Evolutionary conservation across 2,888 invertebrate species (phyloP).

Genomic region (Diplazon laetatorius): DNA sequence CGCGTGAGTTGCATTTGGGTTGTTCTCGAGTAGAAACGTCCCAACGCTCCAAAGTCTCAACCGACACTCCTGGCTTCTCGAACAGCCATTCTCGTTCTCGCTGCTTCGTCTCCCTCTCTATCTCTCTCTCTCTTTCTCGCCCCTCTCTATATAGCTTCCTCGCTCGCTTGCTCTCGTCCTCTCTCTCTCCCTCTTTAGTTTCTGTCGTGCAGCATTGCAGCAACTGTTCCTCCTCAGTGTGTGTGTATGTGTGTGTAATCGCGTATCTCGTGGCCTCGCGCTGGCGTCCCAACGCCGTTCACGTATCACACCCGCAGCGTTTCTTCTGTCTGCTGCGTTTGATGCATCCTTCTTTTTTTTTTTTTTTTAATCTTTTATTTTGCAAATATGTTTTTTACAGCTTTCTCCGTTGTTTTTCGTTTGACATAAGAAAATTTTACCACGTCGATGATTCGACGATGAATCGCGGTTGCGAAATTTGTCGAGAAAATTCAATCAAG

Average conservation of each 20-base stretch:
- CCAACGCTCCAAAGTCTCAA: constrained; percentile 41
- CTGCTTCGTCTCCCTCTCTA: constrained; percentile 11
- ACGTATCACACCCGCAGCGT: constrained; percentile 42
- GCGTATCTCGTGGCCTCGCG: constrained; percentile 62
- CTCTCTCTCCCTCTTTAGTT: constrained; percentile 24
- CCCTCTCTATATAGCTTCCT: constrained; percentile 29
- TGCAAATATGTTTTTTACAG: too few species aligned
- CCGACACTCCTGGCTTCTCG: constrained; percentile 61
- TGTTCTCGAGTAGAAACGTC: constrained; percentile 22
- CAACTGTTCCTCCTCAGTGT: constrained; percentile 39
- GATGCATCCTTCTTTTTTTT: constrained; percentile 35
- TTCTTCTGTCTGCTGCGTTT: constrained; percentile 18
- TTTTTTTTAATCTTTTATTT: too few species aligned
- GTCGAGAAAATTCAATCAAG: constrained; percentile 10
- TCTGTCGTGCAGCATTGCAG: constrained; percentile 52
- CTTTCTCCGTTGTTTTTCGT: not conserved
- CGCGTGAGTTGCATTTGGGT: not conserved
- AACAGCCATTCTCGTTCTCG: constrained; percentile 55
- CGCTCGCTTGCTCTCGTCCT: constrained; percentile 4
- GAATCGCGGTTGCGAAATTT: constrained; percentile 10
- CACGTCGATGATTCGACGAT: not conserved
- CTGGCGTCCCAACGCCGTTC: constrained; percentile 44
- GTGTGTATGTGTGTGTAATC: constrained; percentile 26
- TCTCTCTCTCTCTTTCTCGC: constrained; percentile 24
- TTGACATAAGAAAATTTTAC: not conserved